A percentile compares a stretch with the other conserved stretches of the same genome.
Conservation (phyloP, 1,140 invertebrate genomes). For the Anagrus nilaparvatae region DNA sequence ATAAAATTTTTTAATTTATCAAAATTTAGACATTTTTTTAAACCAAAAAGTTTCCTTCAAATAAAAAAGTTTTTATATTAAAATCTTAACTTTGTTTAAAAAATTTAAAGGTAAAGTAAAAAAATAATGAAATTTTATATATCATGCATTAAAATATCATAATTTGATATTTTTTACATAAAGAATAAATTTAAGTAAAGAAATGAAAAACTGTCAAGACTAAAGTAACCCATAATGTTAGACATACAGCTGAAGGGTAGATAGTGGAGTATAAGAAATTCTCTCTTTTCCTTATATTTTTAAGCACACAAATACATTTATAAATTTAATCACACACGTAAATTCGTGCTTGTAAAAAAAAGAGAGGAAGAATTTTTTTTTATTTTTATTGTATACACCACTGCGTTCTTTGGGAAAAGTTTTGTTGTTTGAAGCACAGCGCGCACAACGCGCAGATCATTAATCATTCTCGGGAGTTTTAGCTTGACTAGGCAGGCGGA, state of each 20-base stretch:
- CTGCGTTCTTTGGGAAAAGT: conserved; percentile 50
- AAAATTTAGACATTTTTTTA: too few species aligned
- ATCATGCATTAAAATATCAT: too few species aligned
- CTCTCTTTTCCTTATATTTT: conserved; percentile 48
- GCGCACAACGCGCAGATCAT: conserved; percentile 42
- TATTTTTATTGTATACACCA: conserved; percentile 44
- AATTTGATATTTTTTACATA: too few species aligned
- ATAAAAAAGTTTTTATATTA: too few species aligned
- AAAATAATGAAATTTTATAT: too few species aligned
- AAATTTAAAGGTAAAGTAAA: too few species aligned
- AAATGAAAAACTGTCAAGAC: conserved; percentile 35
- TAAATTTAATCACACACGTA: background rate
- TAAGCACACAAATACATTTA: conserved; percentile 22
- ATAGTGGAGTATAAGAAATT: conserved; percentile 43
- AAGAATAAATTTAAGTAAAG: too few species aligned
- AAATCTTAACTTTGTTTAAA: too few species aligned
- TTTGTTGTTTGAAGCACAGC: conserved; percentile 51
- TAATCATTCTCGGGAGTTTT: conserved; percentile 53
- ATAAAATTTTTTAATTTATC: too few species aligned
- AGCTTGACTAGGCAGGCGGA: conserved; percentile 48
- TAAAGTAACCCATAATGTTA: conserved; percentile 38
- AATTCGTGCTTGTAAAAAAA: background rate
- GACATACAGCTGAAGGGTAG: conserved; percentile 39
- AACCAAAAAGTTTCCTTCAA: too few species aligned
- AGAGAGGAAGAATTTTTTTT: too few species aligned